phyloP scores from a whole-genome alignment of 2,888 invertebrate genomes.

The Cantharis flavilabris region DNA sequence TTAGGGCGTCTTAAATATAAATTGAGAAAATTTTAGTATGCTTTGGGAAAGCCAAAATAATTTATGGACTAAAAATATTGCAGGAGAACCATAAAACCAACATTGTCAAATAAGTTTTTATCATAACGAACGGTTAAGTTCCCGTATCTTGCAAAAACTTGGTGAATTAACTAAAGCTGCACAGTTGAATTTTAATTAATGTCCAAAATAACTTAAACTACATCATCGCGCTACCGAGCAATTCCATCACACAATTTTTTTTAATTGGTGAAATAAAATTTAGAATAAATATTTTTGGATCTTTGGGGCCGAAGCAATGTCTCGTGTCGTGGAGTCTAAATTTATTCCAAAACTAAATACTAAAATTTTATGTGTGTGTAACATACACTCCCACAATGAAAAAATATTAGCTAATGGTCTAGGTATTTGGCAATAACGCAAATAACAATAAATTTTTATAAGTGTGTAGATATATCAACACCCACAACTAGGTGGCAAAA shows the following conservation, averaged over 20 bases:
- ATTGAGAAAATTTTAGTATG: not conserved
- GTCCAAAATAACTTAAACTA: not conserved
- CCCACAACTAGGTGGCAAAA: constrained; percentile 18
- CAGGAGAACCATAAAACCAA: not conserved
- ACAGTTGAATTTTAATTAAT: not conserved
- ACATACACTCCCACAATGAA: not conserved
- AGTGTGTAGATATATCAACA: constrained; percentile 21
- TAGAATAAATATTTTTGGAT: not conserved
- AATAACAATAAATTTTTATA: constrained; percentile 24
- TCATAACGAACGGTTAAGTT: not conserved
- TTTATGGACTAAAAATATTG: not conserved
- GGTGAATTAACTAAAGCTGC: not conserved
- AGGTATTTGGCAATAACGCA: constrained; percentile 28
- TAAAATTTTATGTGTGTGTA: not conserved
- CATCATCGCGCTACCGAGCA: not conserved
- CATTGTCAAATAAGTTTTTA: not conserved
- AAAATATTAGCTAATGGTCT: constrained; percentile 15
- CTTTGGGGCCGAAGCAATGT: not conserved
- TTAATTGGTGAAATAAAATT: not conserved
- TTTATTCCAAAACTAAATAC: not conserved
- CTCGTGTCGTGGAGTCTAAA: not conserved
- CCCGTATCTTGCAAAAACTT: not conserved
- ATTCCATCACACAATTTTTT: not conserved
- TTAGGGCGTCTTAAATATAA: not conserved
- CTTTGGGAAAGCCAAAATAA: not conserved